Conservation (phyloP, 1,140 invertebrate genomes). For the Lepidurus couesii region DNA sequence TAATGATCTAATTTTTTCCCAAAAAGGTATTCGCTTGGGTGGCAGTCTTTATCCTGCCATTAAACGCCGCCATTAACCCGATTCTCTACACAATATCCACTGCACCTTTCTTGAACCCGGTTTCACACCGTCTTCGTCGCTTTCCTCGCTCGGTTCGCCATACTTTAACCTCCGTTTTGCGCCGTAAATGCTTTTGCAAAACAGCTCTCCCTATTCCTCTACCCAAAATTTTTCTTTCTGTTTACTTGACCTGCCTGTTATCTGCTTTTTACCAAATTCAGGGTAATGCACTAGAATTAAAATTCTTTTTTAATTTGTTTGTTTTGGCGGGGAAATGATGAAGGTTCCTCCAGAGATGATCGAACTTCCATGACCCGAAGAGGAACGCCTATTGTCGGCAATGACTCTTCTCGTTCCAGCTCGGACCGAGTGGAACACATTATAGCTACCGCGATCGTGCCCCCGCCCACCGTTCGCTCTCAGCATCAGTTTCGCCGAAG, state of each 20-base stretch:
- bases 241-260: neutral
- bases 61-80: slow-evolving; percentile 50
- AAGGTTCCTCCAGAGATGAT: neutral
- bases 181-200: neutral
- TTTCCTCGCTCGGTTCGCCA: neutral
- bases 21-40: slow-evolving; percentile 46
- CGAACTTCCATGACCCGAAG: neutral
- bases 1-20: neutral
- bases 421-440: neutral
- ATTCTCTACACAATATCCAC: slow-evolving; percentile 45
- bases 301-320: no score
- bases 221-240: neutral
- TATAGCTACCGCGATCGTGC: neutral
- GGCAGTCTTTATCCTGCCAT: slow-evolving; percentile 48
- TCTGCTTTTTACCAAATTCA: neutral
- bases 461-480: neutral
- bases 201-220: neutral
- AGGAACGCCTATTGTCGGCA: neutral
- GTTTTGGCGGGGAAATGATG: neutral
- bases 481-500: neutral
- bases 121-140: neutral
- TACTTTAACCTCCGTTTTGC: neutral
- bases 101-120: neutral
- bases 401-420: neutral
- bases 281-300: no score